Evolutionary conservation across 2,113 vertebrate species (phyloP), one percentile per base, ranked within the genome.

Genomic region (Megaleporinus macrocephalus): DNA sequence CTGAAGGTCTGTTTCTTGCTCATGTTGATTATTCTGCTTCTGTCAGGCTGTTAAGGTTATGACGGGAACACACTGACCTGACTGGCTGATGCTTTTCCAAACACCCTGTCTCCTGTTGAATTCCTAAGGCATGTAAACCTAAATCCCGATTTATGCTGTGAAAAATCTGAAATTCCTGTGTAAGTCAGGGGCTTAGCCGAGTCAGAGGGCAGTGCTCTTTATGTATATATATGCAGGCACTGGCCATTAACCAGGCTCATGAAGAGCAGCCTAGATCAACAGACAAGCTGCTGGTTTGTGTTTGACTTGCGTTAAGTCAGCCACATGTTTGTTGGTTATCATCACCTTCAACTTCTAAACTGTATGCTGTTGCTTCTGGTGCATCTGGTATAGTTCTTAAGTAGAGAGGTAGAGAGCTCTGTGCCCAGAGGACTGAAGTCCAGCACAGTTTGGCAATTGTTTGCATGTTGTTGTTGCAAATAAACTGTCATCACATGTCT

Each of bases 21-120:
- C 49, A 68, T 65, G 49, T 72, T n/a, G 15, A 65, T 27, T 49
- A 29, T 41, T 66, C 61, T 24, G 51, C 36, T 49, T 41, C 20
- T 85, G 70, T 53, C 71, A 53, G 27, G 26, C 33, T 51, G 49
- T 76, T 77, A 30, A 47, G 66, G 44, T 82, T 53, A 62, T 75
- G 70, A 59, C 61, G 33, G 53, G 36, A 59, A 62, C 84, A 79
- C 55, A 59, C 71, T 76, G 84, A 82, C 22, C 59, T 78, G 83
- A 78, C 68, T 55, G n/a, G 33, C 59, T 47, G 20, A 30, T 62
- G 44, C n/a, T 69, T 55, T 26, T 27, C 66, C 33, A 41, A 71
- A 80, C 44, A 72, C 55, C 55, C 36, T 44, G 24, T 72, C 26
- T 80, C 55, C 66, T 61, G 78, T 30, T 72, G 22, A 61, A 80